These are phyloP conservation scores for Dorcus parallelipipedus DNA, from an alignment of 2,888 invertebrate species.

Conservation along the genomic window DNA sequence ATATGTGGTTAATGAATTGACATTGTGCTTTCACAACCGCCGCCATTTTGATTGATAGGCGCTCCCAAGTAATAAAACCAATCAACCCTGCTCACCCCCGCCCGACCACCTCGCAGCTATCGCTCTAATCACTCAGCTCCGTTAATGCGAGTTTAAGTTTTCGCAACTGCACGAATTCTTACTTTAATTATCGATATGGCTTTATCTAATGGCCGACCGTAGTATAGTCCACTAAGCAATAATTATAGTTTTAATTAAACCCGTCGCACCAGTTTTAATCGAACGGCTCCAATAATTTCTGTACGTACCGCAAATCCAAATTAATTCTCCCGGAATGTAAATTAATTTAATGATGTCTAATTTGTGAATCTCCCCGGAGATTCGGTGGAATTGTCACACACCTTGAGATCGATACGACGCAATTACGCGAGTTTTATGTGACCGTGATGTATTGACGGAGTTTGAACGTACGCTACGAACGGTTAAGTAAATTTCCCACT, in stretches of 20 bases:
- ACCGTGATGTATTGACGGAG: background rate
- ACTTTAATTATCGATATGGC: constrained; percentile 28
- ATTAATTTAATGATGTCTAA: constrained; percentile 21
- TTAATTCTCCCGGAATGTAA: constrained; percentile 18
- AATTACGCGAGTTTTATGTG: constrained; percentile 3
- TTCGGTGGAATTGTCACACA: constrained; percentile 8
- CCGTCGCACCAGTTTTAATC: constrained; percentile 15
- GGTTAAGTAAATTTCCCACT: background rate
- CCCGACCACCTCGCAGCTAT: constrained; percentile 3
- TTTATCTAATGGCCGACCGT: constrained; percentile 23
- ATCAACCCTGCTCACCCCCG: constrained; percentile 19
- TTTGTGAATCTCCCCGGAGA: constrained; percentile 15
- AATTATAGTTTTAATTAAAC: constrained; percentile 31
- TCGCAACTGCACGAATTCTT: constrained; percentile 20
- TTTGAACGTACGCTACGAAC: background rate
- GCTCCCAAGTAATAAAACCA: constrained; percentile 31
- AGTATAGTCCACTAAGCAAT: constrained; percentile 20
- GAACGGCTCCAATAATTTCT: constrained; percentile 2
- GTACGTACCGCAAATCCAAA: constrained; percentile 11
- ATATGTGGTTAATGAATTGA: constrained; percentile 21
- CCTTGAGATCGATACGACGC: constrained; percentile 6
- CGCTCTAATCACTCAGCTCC: constrained; percentile 23
- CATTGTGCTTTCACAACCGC: constrained; percentile 4
- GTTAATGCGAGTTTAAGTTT: constrained; percentile 31
- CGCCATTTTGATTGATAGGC: constrained; percentile 30